Percentiles rank a stretch among this genome's conserved stretches.
phyloP scores from a whole-genome alignment of 2,797 vertebrate genomes.

The Microhierax caerulescens region DNA sequence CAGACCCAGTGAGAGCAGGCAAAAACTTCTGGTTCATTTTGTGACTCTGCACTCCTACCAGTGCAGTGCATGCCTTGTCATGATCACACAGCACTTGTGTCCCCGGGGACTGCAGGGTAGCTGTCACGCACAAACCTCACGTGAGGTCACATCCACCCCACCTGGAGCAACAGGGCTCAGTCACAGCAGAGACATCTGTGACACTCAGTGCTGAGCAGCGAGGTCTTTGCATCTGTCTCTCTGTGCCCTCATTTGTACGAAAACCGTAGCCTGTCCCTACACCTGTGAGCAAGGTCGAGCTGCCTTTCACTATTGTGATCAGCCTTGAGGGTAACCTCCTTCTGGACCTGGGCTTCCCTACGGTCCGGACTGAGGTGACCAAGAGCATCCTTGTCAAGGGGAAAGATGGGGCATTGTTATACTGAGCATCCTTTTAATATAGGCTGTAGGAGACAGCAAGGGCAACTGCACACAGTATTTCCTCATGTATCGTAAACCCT shows the following conservation, averaged over 20 bases:
- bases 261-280: background rate
- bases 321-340: background rate
- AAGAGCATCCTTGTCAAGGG: background rate
- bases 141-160: rapidly evolving
- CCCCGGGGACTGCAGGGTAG: rapidly evolving
- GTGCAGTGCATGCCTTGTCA: background rate
- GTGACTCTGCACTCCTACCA: background rate
- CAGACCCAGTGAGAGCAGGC: background rate
- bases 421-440: background rate
- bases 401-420: background rate
- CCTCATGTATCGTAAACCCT: background rate
- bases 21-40: background rate
- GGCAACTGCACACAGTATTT: background rate
- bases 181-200: background rate
- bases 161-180: background rate
- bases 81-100: background rate
- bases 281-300: background rate
- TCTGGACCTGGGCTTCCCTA: background rate
- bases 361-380: background rate
- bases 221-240: background rate
- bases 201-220: background rate
- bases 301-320: background rate
- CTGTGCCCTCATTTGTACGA: background rate
- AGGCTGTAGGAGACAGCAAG: background rate
- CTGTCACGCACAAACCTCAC: background rate